phyloP scores from a whole-genome alignment of 1,140 invertebrate species.

The Vanessa atalanta region DNA sequence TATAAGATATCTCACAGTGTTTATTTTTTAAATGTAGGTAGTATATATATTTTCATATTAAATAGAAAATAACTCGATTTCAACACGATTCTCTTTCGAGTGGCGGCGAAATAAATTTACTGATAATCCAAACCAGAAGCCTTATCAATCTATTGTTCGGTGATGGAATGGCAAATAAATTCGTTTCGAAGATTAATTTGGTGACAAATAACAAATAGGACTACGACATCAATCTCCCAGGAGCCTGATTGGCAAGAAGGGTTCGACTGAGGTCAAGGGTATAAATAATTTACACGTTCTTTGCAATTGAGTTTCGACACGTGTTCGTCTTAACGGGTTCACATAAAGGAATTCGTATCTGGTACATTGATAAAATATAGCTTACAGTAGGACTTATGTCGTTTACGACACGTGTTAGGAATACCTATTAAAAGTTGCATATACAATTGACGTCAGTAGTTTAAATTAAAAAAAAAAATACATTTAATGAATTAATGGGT shows the following conservation, averaged over 20 bases:
- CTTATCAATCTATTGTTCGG: constrained; percentile 53
- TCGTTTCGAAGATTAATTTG: constrained; percentile 18
- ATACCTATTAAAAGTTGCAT: too few species aligned
- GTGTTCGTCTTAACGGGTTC: constrained; percentile 5
- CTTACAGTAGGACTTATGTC: too few species aligned
- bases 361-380: background rate
- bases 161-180: constrained; percentile 8
- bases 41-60: too few species aligned
- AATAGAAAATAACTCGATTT: background rate
- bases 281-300: constrained; percentile 25
- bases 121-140: constrained; percentile 27
- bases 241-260: constrained; percentile 55
- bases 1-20: too few species aligned
- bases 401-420: too few species aligned
- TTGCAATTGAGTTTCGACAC: constrained; percentile 18
- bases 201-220: constrained; percentile 22
- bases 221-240: constrained; percentile 55
- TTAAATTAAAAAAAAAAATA: too few species aligned
- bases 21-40: background rate
- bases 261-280: constrained; percentile 40
- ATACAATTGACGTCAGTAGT: too few species aligned
- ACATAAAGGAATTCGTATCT: background rate
- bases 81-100: constrained; percentile 3
- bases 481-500: too few species aligned
- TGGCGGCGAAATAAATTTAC: background rate